phyloP scores from a whole-genome alignment of 2,888 invertebrate species.

The Lithophane semibrunnea region DNA sequence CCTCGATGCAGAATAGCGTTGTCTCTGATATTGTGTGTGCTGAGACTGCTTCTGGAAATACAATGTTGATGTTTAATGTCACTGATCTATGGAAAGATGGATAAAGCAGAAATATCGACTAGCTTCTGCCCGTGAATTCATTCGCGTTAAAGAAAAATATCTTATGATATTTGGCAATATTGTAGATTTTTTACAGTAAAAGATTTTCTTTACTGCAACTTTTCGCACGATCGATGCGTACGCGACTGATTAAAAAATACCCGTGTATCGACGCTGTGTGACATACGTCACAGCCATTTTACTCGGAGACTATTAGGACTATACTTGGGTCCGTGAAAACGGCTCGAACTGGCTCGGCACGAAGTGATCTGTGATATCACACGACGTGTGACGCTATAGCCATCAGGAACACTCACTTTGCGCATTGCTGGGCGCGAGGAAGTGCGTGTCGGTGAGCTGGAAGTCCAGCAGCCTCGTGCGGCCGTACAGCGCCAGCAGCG shows the following conservation, averaged over 20 bases:
- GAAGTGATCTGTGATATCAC: neutral
- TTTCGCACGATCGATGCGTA: neutral
- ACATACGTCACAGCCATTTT: too few species aligned
- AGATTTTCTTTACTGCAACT: neutral
- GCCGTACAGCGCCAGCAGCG: constrained; percentile 96
- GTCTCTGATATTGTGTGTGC: constrained; percentile 94
- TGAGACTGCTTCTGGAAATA: constrained; percentile 91
- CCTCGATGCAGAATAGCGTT: constrained; percentile 95
- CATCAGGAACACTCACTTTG: constrained; percentile 63
- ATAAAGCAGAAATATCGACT: neutral
- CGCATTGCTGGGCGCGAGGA: constrained; percentile 87
- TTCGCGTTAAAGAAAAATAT: neutral
- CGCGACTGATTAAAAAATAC: neutral
- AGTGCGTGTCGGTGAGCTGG: constrained; percentile 91
- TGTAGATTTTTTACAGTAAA: neutral
- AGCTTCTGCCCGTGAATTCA: neutral
- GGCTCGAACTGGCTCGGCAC: neutral
- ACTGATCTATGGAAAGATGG: neutral
- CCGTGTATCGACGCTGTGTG: neutral
- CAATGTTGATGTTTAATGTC: neutral
- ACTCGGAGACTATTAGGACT: neutral
- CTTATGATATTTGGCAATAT: neutral
- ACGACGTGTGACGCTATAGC: too few species aligned
- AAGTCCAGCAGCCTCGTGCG: constrained; percentile 96
- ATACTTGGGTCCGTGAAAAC: neutral